Evolutionary conservation across 2,113 vertebrate species (phyloP).

Genomic region (Vireo altiloquus): DNA sequence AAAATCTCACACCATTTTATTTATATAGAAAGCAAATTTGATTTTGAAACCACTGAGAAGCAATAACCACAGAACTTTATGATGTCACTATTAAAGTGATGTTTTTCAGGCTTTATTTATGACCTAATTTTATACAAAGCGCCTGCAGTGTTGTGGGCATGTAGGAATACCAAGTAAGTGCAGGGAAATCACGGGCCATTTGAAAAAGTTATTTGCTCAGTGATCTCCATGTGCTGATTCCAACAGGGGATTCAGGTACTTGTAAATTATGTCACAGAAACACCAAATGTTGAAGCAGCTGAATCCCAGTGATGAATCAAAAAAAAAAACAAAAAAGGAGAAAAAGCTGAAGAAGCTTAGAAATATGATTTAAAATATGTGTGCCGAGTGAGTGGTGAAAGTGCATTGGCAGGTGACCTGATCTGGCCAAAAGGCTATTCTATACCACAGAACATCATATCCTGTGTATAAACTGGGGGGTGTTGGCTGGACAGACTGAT

Average conservation of each 20-base stretch:
- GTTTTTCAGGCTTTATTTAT: constrained; percentile 19
- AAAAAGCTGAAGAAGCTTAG: not conserved
- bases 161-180: not conserved
- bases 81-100: constrained; percentile 12
- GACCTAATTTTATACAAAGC: not conserved
- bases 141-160: not conserved
- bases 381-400: not conserved
- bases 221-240: not conserved
- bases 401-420: not conserved
- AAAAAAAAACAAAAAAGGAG: not conserved
- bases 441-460: not conserved
- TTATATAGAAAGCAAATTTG: constrained; percentile 41
- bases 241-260: not conserved
- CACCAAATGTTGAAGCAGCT: not conserved
- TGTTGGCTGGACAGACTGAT: not conserved
- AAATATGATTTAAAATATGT: not conserved
- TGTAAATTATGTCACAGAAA: not conserved
- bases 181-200: not conserved
- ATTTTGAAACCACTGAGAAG: constrained; percentile 40
- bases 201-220: not conserved
- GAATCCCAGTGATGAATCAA: not conserved
- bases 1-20: constrained; percentile 29
- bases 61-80: constrained; percentile 17
- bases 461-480: not conserved
- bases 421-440: not conserved